Base-by-base conservation (phyloP, 2,888 invertebrate species). In the Temnothorax rugatulus region DNA sequence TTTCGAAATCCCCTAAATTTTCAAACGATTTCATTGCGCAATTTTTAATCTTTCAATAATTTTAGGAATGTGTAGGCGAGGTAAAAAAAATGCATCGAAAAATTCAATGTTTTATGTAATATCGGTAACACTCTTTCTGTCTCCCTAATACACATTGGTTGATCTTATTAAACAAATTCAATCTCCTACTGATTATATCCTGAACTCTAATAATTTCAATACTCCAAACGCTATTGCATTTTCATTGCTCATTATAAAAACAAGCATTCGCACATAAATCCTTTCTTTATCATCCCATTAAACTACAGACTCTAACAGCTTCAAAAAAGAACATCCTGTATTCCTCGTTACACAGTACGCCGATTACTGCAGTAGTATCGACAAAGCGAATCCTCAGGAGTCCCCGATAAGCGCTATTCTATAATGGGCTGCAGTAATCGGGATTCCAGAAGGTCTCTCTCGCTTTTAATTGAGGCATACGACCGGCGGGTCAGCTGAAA, bases 391-490 rank as follows among this genome's bases (percentile, higher is more conserved):
- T 79, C 21, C 69, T 54, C 57, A 57, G 44, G 25, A 68, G 18
- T 79, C 15, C 4, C 29, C 54, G 69, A 79, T 79, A 79, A 69
- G 15, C 59, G 44, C 34, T 50, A 44, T 25, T 77, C 77, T 68
- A 44, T 54, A 44, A 41, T 47, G 59, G 18, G 57, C 59, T 71
- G 71, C 29, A 29, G 29, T 81, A 59, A 81, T 81, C 69, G 79
- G 38, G 47, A 81, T 81, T 59, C 79, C 79, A 59, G 79, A 81
- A 69, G 59, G 47, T 54, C 71, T 38, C 54, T 77, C 71, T 81
- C 71, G 71, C 59, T 81, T 71, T 81, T 81, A 81, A 81, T 81
- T 69, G 79, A 81, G 25, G 29, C 13, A 47, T 57, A 81, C 47
- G 21, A 38, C 4, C 47, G 1, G 34, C 34, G 34, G 4, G 18